Conservation (phyloP, 2,888 invertebrate species). For the Malthinus flaveolus region DNA sequence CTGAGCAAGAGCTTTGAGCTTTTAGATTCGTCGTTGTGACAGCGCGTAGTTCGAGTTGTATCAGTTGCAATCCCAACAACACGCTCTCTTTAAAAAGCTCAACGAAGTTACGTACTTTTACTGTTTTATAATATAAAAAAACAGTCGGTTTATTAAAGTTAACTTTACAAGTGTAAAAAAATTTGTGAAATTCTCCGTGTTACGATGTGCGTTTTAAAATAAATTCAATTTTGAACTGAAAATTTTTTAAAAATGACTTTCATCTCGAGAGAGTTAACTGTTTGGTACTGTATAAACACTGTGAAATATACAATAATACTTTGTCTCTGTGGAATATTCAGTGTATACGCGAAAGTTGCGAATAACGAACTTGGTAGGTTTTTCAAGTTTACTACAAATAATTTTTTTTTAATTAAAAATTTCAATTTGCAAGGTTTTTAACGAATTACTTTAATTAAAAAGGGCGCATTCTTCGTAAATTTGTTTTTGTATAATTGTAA, state of each 20-base stretch:
- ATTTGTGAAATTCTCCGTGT: background rate
- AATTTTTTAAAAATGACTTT: constrained; percentile 12
- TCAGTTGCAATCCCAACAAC: constrained; percentile 11
- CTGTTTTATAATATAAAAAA: no score
- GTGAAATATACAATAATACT: constrained; percentile 9
- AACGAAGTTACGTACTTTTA: no score
- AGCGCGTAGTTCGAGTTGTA: constrained; percentile 24
- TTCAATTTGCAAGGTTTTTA: background rate
- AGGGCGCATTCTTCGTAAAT: background rate
- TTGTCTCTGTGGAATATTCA: constrained; percentile 17
- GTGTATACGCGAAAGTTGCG: constrained; percentile 13
- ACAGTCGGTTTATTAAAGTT: background rate
- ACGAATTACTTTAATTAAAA: background rate
- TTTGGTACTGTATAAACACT: constrained; percentile 9
- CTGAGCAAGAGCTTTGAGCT: constrained; percentile 25
- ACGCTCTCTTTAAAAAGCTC: constrained; percentile 9
- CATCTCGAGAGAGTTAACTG: constrained; percentile 5
- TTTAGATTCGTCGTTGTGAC: constrained; percentile 25
- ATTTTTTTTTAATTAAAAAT: no score
- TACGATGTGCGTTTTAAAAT: background rate
- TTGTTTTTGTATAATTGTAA: constrained; percentile 1
- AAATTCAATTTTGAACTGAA: background rate
- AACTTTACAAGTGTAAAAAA: background rate
- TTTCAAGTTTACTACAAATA: background rate
- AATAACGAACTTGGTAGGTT: constrained; percentile 23